Percentiles rank a stretch among this genome's conserved stretches.
These are phyloP conservation scores for Leptinotarsa juncta DNA, from an alignment of 2,888 invertebrate species.

Conservation along the genomic window DNA sequence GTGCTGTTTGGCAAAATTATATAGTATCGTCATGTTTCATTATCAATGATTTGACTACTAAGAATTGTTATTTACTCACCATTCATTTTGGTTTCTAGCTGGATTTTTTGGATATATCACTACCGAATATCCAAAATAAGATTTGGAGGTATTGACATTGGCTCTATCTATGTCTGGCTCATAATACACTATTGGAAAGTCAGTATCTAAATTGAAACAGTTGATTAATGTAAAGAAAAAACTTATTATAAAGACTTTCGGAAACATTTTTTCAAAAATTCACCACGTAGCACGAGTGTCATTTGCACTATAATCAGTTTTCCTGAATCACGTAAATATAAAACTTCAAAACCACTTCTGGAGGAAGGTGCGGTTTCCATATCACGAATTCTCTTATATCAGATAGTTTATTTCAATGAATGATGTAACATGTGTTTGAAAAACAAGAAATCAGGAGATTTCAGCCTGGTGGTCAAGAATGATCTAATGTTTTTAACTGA, in stretches of 20 bases:
- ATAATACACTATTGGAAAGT: slow-evolving; percentile 42
- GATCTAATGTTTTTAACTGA: too few relatives aligned
- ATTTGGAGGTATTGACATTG: slow-evolving; percentile 20
- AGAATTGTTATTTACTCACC: slow-evolving; percentile 40
- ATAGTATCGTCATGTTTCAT: too few relatives aligned
- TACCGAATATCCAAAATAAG: slow-evolving; percentile 50
- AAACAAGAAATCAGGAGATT: neutral
- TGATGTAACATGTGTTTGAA: neutral
- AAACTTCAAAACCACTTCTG: neutral
- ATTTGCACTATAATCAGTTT: too few relatives aligned
- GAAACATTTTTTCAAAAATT: neutral
- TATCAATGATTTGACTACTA: too few relatives aligned
- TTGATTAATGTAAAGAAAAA: neutral
- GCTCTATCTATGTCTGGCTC: slow-evolving; percentile 30
- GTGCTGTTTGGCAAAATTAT: too few relatives aligned
- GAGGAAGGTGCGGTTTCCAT: slow-evolving; percentile 3
- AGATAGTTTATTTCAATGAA: neutral
- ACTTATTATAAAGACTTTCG: neutral
- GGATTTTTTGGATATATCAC: slow-evolving; percentile 43
- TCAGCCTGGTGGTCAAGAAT: neutral
- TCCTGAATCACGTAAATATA: too few relatives aligned
- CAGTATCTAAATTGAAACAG: slow-evolving; percentile 44
- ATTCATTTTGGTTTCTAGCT: slow-evolving; percentile 27
- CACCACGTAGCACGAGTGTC: neutral
- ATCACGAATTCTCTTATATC: neutral